phyloP scores from a whole-genome alignment of 2,888 invertebrate genomes.

The Prenolepis imparis region DNA sequence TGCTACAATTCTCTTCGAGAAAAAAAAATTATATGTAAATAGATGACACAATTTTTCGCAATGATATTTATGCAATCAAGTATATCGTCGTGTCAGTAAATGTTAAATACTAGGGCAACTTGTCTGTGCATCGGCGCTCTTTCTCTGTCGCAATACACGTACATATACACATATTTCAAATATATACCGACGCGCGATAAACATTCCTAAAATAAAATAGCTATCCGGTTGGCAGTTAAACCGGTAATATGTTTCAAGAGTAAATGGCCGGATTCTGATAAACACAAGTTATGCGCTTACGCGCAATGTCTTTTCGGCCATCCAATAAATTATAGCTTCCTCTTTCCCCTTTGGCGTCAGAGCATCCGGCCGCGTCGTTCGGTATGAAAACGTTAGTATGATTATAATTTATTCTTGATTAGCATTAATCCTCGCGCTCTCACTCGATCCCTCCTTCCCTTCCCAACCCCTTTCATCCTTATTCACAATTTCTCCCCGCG shows the following conservation, averaged over 20 bases:
- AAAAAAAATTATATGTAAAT: not conserved
- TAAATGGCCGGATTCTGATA: conserved; percentile 79
- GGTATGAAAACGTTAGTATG: conserved; percentile 72
- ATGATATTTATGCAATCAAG: not conserved
- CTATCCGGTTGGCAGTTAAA: conserved; percentile 76
- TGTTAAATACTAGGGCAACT: conserved; percentile 54
- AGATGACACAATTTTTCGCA: not conserved
- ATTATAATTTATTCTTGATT: conserved; percentile 85
- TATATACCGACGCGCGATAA: conserved; percentile 66
- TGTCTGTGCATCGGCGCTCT: conserved; percentile 48
- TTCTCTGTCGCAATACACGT: conserved; percentile 56
- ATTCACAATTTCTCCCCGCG: conserved; percentile 42
- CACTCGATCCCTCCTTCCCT: conserved; percentile 34
- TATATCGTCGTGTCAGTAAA: conserved; percentile 9
- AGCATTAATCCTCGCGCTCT: conserved; percentile 81
- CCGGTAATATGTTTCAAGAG: conserved; percentile 79
- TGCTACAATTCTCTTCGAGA: not conserved
- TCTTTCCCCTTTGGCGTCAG: conserved; percentile 17
- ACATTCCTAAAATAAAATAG: conserved; percentile 76
- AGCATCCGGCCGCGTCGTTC: conserved; percentile 35
- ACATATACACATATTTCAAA: conserved; percentile 24
- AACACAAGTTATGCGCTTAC: conserved; percentile 81
- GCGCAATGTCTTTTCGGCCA: conserved; percentile 80
- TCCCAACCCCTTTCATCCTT: conserved; percentile 36
- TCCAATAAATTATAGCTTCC: conserved; percentile 77